Evolutionary conservation across 2,888 invertebrate genomes (phyloP).

Genomic region (Sisyra nigra): DNA sequence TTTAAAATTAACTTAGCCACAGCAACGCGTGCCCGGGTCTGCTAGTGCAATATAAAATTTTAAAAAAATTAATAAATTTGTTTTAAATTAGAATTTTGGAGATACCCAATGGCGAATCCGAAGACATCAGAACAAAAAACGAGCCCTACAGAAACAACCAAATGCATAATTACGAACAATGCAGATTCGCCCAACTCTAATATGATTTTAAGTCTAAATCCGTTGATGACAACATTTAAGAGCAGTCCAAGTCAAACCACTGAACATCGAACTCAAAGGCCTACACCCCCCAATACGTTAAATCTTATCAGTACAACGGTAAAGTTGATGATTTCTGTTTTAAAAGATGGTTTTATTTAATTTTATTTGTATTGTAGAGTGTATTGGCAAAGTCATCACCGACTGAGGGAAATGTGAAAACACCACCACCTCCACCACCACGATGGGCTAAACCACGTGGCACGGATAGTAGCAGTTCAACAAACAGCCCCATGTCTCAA

Average conservation of each 20-base stretch:
- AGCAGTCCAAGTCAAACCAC: constrained; percentile 39
- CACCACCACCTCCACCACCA: constrained; percentile 72
- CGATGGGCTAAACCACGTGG: constrained; percentile 65
- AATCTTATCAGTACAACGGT: constrained; percentile 36
- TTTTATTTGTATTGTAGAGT: neutral
- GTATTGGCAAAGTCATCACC: constrained; percentile 41
- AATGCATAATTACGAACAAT: constrained; percentile 14
- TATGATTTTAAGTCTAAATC: constrained; percentile 62
- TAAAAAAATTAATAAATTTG: no score
- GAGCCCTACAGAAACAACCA: constrained; percentile 1
- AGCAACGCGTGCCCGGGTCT: no score
- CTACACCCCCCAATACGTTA: constrained; percentile 69
- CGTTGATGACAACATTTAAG: constrained; percentile 57
- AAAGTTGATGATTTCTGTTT: neutral
- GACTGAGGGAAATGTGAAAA: constrained; percentile 22
- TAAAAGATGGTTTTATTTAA: neutral
- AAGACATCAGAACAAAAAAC: constrained; percentile 25
- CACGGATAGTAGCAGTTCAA: constrained; percentile 27
- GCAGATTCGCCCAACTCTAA: constrained; percentile 36
- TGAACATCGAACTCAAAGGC: constrained; percentile 39
- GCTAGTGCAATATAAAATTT: no score
- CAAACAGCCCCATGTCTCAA: constrained; percentile 27
- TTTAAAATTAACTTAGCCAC: no score
- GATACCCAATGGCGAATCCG: constrained; percentile 61
- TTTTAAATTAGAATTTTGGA: constrained; percentile 19